Conservation (phyloP, 1,140 invertebrate species). For the Drosophila nannoptera region DNA sequence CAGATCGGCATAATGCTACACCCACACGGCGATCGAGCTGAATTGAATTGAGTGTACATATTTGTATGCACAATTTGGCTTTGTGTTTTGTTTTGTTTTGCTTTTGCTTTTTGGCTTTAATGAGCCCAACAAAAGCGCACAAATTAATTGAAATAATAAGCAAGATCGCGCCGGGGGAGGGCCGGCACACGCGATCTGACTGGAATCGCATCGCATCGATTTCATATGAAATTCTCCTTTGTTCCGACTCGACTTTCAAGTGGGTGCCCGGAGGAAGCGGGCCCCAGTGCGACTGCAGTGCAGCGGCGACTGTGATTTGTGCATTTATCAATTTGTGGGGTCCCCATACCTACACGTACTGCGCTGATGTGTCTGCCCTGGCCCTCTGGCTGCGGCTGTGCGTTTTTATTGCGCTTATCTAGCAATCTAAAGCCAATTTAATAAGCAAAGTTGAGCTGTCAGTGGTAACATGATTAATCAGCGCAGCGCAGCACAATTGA, state of each 20-base stretch:
- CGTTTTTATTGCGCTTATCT: conserved; percentile 65
- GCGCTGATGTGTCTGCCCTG: conserved; percentile 13
- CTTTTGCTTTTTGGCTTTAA: not conserved
- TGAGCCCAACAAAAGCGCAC: conserved; percentile 53
- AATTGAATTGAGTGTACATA: conserved; percentile 16
- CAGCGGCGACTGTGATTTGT: conserved; percentile 39
- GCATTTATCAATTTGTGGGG: conserved; percentile 75
- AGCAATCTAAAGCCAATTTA: conserved; percentile 77
- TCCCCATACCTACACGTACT: conserved; percentile 75
- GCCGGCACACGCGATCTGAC: conserved; percentile 59
- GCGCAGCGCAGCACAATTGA: conserved; percentile 66
- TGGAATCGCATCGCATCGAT: conserved; percentile 63
- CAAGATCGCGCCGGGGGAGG: conserved; percentile 37
- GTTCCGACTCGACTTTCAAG: conserved; percentile 37
- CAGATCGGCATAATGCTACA: conserved; percentile 54
- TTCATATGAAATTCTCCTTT: conserved; percentile 43
- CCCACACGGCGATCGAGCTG: conserved; percentile 23
- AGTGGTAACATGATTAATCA: conserved; percentile 76
- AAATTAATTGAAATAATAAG: conserved; percentile 75
- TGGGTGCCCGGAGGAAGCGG: conserved; percentile 57
- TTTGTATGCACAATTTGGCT: conserved; percentile 53
- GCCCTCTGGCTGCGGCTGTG: conserved; percentile 30
- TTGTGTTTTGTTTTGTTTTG: conserved; percentile 14
- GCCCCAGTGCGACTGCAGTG: too few species aligned
- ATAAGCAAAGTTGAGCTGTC: conserved; percentile 77